These are phyloP conservation scores for Eulimnadia texana DNA, from an alignment of 1,140 invertebrate genomes.

Conservation along the genomic window DNA sequence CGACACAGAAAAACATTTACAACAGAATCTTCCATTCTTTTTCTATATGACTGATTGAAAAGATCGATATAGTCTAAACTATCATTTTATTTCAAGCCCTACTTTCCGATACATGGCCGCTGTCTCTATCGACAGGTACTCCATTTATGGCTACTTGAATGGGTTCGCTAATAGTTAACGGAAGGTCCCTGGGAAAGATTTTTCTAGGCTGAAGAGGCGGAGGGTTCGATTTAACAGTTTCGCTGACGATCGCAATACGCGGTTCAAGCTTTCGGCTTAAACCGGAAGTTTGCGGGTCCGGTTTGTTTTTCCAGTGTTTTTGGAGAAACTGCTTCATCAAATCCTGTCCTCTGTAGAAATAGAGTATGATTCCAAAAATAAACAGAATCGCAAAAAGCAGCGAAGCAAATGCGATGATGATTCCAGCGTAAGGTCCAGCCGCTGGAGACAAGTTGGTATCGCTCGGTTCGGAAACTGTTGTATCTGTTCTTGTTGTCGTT, in stretches of 20 bases:
- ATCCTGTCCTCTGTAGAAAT: conserved; percentile 13
- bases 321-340: conserved; percentile 8
- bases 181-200: neutral
- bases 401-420: conserved; percentile 6
- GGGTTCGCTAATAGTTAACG: conserved; percentile 15
- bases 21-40: too few species aligned
- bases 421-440: conserved; percentile 10
- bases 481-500: conserved; percentile 1
- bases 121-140: conserved; percentile 6
- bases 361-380: conserved; percentile 12
- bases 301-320: neutral
- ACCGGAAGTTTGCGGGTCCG: neutral
- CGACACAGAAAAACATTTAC: too few species aligned
- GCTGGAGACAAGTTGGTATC: neutral
- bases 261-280: neutral
- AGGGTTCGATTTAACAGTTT: neutral
- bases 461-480: neutral
- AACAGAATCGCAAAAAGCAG: conserved; percentile 15
- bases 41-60: too few species aligned
- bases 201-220: conserved; percentile 1
- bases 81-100: neutral
- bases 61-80: too few species aligned
- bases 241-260: neutral
- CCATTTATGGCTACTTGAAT: conserved; percentile 17
- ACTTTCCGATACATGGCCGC: neutral